Percentiles rank a stretch among this genome's conserved stretches.
Evolutionary conservation across 2,888 invertebrate genomes (phyloP).

Genomic region (Priocnemis perturbator): DNA sequence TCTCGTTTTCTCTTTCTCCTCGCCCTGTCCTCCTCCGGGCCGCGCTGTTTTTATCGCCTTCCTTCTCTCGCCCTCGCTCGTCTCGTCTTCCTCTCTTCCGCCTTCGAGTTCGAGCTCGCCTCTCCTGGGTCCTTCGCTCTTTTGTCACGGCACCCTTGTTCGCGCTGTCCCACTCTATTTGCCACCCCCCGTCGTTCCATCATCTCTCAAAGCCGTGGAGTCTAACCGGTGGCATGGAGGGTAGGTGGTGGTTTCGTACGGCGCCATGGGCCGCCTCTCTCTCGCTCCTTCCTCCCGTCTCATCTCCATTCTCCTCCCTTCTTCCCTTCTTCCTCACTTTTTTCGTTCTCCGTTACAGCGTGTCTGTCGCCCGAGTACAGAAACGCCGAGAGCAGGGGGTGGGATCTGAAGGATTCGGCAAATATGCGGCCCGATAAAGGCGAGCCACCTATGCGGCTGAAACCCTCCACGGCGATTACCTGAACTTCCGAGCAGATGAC

Average conservation of each 20-base stretch:
- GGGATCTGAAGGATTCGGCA: slow-evolving; percentile 60
- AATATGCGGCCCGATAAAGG: slow-evolving; percentile 60
- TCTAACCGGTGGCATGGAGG: slow-evolving; percentile 55
- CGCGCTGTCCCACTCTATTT: slow-evolving; percentile 72
- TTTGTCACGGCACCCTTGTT: slow-evolving; percentile 73
- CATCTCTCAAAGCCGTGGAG: slow-evolving; percentile 65
- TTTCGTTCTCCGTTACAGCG: slow-evolving; percentile 15
- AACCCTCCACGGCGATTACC: slow-evolving; percentile 52
- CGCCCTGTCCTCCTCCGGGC: slow-evolving; percentile 40
- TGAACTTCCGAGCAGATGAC: slow-evolving; percentile 38
- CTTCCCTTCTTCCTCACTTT: slow-evolving; percentile 24
- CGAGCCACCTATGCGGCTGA: slow-evolving; percentile 46
- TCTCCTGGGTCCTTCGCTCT: slow-evolving; percentile 61
- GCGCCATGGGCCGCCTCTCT: slow-evolving; percentile 29
- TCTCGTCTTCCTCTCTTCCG: slow-evolving; percentile 25
- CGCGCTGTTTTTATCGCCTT: slow-evolving; percentile 30
- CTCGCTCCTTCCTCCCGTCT: slow-evolving; percentile 26
- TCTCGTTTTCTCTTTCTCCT: slow-evolving; percentile 40
- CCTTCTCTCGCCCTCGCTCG: slow-evolving; percentile 6
- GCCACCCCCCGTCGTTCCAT: slow-evolving; percentile 64
- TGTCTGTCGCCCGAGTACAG: slow-evolving; percentile 7
- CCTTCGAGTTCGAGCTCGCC: slow-evolving; percentile 34
- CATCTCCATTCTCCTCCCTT: slow-evolving; percentile 7
- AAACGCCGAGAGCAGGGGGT: slow-evolving; percentile 16
- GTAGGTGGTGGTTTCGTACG: slow-evolving; percentile 33